A percentile compares a stretch with the other conserved stretches of the same genome.
phyloP scores from a whole-genome alignment of 2,113 vertebrate species.

The Melospiza georgiana region DNA sequence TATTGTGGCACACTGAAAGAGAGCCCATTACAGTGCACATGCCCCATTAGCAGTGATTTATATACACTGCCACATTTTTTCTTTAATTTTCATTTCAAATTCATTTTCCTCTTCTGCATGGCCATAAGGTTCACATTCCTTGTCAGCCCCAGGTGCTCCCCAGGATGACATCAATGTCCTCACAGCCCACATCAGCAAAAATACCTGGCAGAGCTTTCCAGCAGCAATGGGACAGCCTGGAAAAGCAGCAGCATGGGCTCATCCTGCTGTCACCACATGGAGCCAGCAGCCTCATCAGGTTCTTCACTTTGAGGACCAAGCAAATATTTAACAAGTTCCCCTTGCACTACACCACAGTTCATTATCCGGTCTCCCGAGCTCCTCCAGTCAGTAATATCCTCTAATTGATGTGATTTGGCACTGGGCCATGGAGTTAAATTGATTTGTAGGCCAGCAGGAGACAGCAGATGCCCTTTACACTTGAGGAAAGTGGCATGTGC shows the following conservation, averaged over 20 bases:
- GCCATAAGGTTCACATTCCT: background rate
- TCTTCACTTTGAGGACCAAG: slow-evolving; percentile 26
- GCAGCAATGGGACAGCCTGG: background rate
- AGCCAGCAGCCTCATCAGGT: background rate
- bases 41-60: slow-evolving; percentile 4
- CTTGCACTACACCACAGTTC: slow-evolving; percentile 30
- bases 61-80: background rate
- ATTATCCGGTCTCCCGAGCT: slow-evolving; percentile 47
- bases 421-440: slow-evolving; percentile 40
- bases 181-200: background rate
- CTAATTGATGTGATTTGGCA: slow-evolving; percentile 59
- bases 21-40: background rate
- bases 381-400: slow-evolving; percentile 38
- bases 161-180: background rate
- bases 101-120: background rate
- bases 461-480: slow-evolving; percentile 44
- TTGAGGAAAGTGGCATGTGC: slow-evolving; percentile 3
- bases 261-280: background rate
- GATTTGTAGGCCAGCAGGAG: slow-evolving; percentile 52
- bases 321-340: slow-evolving; percentile 58
- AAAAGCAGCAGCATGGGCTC: background rate
- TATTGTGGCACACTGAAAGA: background rate
- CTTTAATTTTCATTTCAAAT: background rate
- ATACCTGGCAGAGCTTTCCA: fast-evolving
- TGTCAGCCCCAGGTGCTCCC: background rate